Evolutionary conservation across 2,113 vertebrate species (phyloP), one percentile per base, ranked within the genome.

Genomic region (Rutilus rutilus): DNA sequence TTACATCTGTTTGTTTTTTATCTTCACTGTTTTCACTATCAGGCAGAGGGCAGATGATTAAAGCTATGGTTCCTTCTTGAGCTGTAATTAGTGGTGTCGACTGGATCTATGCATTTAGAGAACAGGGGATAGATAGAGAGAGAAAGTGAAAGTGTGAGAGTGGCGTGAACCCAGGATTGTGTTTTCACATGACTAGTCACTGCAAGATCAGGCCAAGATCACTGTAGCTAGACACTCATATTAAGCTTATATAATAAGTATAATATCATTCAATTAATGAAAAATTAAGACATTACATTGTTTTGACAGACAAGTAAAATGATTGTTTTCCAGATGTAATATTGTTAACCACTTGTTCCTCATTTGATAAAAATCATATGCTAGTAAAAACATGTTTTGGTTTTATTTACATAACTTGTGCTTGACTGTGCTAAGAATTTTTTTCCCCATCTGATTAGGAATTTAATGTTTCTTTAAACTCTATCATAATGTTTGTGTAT

Each of bases 11-110:
- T 57, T 2, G 17, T 11, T 87, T 90, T 86, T 78, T 90, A 85
- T 75, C 52, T 54, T 54, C 52, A 54, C 17, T 54, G 87, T 73
- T 39, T 74, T 74, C 14, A 45, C 62, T 59, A 86, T 82, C 88
- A 88, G 89, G 83, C 83, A 86, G 74, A 87, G 86, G 85, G 87
- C 89, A 82, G 78, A 30, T 54, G 75, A 90, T 90, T 85, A 88
- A 83, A 87, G 87, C 86, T 15, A 15, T 82, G 89, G 91, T 89
- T 86, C 83, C 86, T 45, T 90, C 80, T 88, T 85, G 87, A 85
- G 42, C 86, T 83, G 64, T 71, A 91, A 90, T 90, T 86, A 89
- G 88, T 88, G 54, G 5, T 36, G 59, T 82, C 4, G 27, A 75
- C 33, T 21, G 15, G 39, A 74, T 69, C 33, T 69, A 36, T 21